Percentiles rank a stretch among this genome's conserved stretches.
Conservation (phyloP, 2,113 vertebrate species). For the Phodopus roborovskii region DNA sequence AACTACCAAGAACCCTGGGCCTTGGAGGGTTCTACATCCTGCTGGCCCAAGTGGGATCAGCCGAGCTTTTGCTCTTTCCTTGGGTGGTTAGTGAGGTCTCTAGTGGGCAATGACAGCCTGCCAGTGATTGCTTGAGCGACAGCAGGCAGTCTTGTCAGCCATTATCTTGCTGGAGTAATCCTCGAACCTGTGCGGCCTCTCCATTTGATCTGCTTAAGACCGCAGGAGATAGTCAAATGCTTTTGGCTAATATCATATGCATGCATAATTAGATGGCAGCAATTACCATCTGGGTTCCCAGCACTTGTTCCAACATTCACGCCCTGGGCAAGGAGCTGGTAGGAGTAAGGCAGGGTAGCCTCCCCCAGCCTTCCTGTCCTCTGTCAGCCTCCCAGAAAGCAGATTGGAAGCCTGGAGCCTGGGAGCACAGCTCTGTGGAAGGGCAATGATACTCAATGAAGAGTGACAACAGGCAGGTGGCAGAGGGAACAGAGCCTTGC, state of each 20-base stretch:
- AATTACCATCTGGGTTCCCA: conserved; percentile 82
- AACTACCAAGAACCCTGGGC: neutral
- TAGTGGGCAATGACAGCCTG: neutral
- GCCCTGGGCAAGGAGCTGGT: conserved; percentile 71
- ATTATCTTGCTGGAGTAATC: conserved; percentile 63
- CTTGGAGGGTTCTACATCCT: neutral
- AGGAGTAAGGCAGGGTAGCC: conserved; percentile 37
- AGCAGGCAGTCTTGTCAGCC: conserved; percentile 62
- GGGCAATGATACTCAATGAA: conserved; percentile 60
- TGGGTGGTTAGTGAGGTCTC: neutral
- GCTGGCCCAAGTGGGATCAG: neutral
- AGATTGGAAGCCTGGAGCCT: conserved; percentile 67
- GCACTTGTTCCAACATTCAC: conserved; percentile 69
- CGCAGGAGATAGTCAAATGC: conserved; percentile 70
- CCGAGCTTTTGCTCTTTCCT: neutral
- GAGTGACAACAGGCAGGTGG: conserved; percentile 78
- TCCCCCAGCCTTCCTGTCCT: conserved; percentile 20
- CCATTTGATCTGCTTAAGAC: conserved; percentile 68
- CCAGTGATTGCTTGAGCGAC: neutral
- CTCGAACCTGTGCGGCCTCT: conserved; percentile 62
- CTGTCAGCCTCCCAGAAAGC: conserved; percentile 68
- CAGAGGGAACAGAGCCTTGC: conserved; percentile 27
- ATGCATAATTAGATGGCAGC: conserved; percentile 70
- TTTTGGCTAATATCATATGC: conserved; percentile 80
- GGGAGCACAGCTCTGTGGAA: conserved; percentile 62